Evolutionary conservation across 2,797 vertebrate genomes (phyloP).

Genomic region (Poeciliopsis gracilis): DNA sequence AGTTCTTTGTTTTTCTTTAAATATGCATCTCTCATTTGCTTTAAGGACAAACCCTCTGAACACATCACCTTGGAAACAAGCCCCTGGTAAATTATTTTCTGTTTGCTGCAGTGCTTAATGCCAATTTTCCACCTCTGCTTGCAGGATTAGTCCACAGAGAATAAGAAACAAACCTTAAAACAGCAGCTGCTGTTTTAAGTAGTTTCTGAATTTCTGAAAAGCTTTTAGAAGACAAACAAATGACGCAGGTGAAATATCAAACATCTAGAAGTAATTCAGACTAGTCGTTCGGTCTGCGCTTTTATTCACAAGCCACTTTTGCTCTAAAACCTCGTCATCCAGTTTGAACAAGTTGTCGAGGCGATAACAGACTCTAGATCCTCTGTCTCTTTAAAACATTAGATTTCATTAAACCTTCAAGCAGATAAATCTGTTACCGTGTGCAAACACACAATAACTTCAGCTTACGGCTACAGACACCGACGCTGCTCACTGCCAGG

Average conservation of each 20-base stretch:
- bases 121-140: constrained; percentile 34
- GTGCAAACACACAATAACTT: neutral
- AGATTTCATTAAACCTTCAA: neutral
- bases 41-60: constrained; percentile 33
- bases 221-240: neutral
- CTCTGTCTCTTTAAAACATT: neutral
- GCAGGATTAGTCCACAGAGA: constrained; percentile 33
- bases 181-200: constrained; percentile 1
- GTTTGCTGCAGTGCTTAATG: constrained; percentile 27
- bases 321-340: neutral
- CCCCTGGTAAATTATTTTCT: constrained; percentile 21
- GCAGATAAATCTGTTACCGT: neutral
- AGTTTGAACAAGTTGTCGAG: neutral
- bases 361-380: neutral
- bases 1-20: neutral
- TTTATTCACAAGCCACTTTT: neutral
- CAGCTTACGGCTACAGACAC: neutral
- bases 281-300: neutral
- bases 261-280: neutral
- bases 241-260: neutral
- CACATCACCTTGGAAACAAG: constrained; percentile 50
- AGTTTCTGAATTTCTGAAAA: constrained; percentile 8
- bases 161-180: constrained; percentile 12
- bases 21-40: neutral
- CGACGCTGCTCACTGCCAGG: neutral